Evolutionary conservation across 2,888 invertebrate genomes (phyloP), one percentile per base, ranked within the genome.

Genomic region (Clivina fossor): DNA sequence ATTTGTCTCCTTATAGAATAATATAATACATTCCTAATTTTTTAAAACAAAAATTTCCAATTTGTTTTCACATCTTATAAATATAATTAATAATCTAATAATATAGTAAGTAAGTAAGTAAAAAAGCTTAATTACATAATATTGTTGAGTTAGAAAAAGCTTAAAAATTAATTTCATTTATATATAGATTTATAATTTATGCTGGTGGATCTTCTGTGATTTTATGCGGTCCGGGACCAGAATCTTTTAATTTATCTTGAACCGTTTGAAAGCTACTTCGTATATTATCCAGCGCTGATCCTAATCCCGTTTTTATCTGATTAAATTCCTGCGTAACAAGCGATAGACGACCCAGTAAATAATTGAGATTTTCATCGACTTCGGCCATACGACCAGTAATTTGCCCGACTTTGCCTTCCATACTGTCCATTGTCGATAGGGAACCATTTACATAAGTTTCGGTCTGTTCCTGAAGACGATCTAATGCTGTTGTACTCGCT

Each of bases 291-390:
- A 92, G 70, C 0, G 89, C 86, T 9, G 82, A 79, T 0, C 86
- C 85, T 0, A 93, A 76, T 0, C 88, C 89, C 0, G 77, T 75
- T 69, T 90, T 90, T 61, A 93, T 90, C 66, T 83, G 82, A 66
- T 85, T 86, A 73, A 93, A 93, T 71, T 93, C 92, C 63, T 89
- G 88, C 1, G 90, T 88, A 24, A 90, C 88, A 4, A 93, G 74
- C 0, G 88, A 86, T 55, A 93, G 74, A 53, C 87, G 78, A 4
- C 92, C 92, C 57, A 93, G 73, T 38, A 91, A 77, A 68, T 83
- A 90, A 73, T 93, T 93, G 58, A 93, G 76, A 71, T 93, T 89
- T 48, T 84, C 84, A 61, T 89, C 88, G 20, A 93, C 85, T 68
- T 89, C 86, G 1, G 78, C 69, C 82, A 93, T 89, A 50, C 86